Evolutionary conservation across 2,888 invertebrate genomes (phyloP).

Genomic region (Endotricha flammealis): DNA sequence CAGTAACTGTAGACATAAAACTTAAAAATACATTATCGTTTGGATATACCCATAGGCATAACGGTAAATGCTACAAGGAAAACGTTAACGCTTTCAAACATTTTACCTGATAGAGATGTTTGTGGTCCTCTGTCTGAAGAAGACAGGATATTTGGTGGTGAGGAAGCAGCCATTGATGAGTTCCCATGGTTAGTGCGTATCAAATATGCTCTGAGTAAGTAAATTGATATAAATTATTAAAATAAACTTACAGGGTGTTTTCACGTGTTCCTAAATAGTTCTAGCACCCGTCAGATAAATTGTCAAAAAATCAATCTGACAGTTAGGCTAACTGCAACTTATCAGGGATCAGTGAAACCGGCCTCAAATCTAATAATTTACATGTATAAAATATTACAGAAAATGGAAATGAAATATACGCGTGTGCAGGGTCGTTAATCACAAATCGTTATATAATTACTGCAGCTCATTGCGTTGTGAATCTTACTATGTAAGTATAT

Average conservation of each 20-base stretch:
- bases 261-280: no score
- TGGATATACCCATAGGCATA: not conserved
- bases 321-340: no score
- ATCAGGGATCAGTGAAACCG: no score
- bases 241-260: slow-evolving; percentile 4
- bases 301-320: no score
- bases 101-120: slow-evolving; percentile 37
- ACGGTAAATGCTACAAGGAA: not conserved
- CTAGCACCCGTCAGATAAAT: no score
- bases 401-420: slow-evolving; percentile 31
- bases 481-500: slow-evolving; percentile 33
- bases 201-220: slow-evolving; percentile 55
- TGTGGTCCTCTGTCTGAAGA: slow-evolving; percentile 38
- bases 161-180: slow-evolving; percentile 65
- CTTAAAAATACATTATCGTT: no score
- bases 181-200: slow-evolving; percentile 80
- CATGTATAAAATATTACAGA: slow-evolving; percentile 15
- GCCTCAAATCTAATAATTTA: slow-evolving; percentile 17
- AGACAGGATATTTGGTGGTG: slow-evolving; percentile 71
- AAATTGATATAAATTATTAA: not conserved
- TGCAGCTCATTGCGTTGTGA: slow-evolving; percentile 75
- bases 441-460: slow-evolving; percentile 75
- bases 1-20: no score
- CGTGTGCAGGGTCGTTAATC: slow-evolving; percentile 73
- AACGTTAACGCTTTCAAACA: not conserved